phyloP scores from a whole-genome alignment of 1,140 invertebrate genomes.

The Pectinophora gossypiella region DNA sequence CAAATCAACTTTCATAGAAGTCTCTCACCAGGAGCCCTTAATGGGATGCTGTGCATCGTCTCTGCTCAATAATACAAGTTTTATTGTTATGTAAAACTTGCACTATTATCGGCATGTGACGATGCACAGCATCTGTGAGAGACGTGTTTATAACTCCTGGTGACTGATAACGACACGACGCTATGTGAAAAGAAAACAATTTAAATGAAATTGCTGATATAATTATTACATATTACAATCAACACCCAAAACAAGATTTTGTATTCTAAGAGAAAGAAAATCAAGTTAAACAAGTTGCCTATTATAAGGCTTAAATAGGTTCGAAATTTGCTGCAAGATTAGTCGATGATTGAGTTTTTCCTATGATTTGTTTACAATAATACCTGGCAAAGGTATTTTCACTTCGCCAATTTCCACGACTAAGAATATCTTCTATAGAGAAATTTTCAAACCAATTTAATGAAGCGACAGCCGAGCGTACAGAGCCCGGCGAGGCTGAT shows the following conservation, averaged over 20 bases:
- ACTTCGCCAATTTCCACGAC: not conserved
- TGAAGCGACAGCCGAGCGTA: not conserved
- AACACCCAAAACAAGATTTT: no score
- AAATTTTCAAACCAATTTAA: not conserved
- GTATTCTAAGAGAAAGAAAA: no score
- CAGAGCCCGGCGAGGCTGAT: not conserved
- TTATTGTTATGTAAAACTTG: not conserved
- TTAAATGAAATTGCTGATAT: no score
- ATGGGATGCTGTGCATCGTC: not conserved
- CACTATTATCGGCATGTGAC: not conserved
- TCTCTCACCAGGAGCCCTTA: not conserved
- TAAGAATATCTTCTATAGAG: slow-evolving; percentile 5
- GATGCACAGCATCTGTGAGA: not conserved
- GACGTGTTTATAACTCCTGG: slow-evolving; percentile 4
- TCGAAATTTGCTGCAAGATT: not conserved
- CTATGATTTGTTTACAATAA: slow-evolving; percentile 1
- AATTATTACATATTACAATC: no score
- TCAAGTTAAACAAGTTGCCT: no score
- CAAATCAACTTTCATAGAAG: not conserved
- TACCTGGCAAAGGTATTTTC: slow-evolving; percentile 4
- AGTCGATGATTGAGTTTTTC: not conserved
- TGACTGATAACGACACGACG: not conserved
- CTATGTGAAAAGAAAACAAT: no score
- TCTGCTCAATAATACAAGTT: not conserved
- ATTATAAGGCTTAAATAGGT: not conserved